Conservation (phyloP, 2,113 vertebrate species). For the Vimba vimba region DNA sequence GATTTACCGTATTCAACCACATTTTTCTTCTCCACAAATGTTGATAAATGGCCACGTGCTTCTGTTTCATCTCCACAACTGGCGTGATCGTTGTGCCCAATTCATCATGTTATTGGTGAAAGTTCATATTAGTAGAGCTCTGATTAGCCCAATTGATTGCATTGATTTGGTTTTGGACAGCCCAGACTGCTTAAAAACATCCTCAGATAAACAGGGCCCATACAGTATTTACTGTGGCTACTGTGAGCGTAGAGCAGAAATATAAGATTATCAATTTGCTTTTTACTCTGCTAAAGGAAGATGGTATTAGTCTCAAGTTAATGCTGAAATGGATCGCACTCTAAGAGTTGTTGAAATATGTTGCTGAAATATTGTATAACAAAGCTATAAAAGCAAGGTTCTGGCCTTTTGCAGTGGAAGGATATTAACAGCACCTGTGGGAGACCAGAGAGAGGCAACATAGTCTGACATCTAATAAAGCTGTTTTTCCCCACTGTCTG, state of each 20-base stretch:
- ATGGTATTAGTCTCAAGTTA: conserved; percentile 41
- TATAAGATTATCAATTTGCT: conserved; percentile 63
- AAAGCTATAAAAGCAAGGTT: conserved; percentile 61
- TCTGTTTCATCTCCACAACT: conserved; percentile 64
- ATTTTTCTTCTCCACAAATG: conserved; percentile 57
- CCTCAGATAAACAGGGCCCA: conserved; percentile 66
- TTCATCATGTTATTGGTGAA: conserved; percentile 66
- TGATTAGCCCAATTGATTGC: conserved; percentile 70
- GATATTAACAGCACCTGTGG: conserved; percentile 73
- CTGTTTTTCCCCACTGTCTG: conserved; percentile 36
- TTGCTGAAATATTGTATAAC: conserved; percentile 63
- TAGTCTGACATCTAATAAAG: conserved; percentile 73
- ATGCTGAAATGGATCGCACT: conserved; percentile 59
- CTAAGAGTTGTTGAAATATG: conserved; percentile 60
- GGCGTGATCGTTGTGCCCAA: conserved; percentile 53
- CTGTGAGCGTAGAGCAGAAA: conserved; percentile 63
- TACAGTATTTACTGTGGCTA: conserved; percentile 39
- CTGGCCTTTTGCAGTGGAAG: conserved; percentile 58
- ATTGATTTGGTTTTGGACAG: conserved; percentile 73
- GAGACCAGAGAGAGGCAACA: conserved; percentile 64
- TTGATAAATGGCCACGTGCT: conserved; percentile 65
- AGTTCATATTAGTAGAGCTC: conserved; percentile 52
- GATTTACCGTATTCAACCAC: conserved; percentile 23
- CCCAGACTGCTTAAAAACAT: conserved; percentile 61
- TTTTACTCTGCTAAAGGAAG: conserved; percentile 24